Evolutionary conservation across 2,888 invertebrate genomes (phyloP), one percentile per base, ranked within the genome.

Genomic region (Drosophila meridionalis): DNA sequence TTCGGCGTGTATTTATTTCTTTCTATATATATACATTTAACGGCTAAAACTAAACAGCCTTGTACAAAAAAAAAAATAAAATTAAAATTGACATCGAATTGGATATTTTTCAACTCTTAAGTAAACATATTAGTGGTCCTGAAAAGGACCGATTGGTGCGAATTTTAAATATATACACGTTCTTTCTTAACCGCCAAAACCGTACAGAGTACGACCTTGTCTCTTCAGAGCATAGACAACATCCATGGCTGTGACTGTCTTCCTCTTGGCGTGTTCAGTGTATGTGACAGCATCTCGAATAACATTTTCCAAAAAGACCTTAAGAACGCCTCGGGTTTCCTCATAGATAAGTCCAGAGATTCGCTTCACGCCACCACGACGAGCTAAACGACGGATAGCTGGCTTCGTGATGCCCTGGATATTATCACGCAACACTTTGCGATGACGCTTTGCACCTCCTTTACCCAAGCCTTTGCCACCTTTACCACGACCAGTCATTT

Each of bases 391-490:
- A 90, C 96, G 94, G 71, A 96, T 96, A 0, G 96, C 96, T 0
- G 96, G 96, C 76, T 96, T 96, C 0, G 96, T 96, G 71, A 55
- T 55, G 14, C 53, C 53, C 53, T 55, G 53, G 92, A 96, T 96
- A 91, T 96, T 96, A 91, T 96, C 96, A 78, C 96, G 94, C 8
- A 96, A 96, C 2, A 97, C 96, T 92, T 97, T 97, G 69, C 97
- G 94, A 93, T 97, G 97, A 80, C 97, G 96, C 92, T 97, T 97
- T 38, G 97, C 97, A 74, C 96, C 96, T 78, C 96, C 96, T 93
- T 97, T 96, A 65, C 96, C 96, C 62, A 96, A 94, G 71, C 96
- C 96, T 93, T 96, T 96, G 66, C 96, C 96, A 91, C 96, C 96
- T 94, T 96, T 96, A 70, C 96, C 96, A 73, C 96, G 96, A 76